Percentiles rank a stretch among this genome's conserved stretches.
Evolutionary conservation across 1,140 invertebrate species (phyloP).

Genomic region (Solen grandis): DNA sequence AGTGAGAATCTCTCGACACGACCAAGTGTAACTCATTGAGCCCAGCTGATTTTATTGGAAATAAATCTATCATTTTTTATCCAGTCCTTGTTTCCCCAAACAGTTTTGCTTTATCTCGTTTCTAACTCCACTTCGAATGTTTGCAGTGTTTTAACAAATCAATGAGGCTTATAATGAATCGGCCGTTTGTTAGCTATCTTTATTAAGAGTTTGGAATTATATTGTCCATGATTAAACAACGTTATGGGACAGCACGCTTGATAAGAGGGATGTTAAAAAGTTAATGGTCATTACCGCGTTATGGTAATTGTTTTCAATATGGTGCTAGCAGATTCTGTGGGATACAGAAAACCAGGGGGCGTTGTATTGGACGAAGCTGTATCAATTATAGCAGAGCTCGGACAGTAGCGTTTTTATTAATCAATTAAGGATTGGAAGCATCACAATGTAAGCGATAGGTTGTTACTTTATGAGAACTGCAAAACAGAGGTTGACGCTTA

Average conservation of each 20-base stretch:
- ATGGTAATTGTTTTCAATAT: no score
- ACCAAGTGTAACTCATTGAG: no score
- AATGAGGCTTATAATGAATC: conserved; percentile 54
- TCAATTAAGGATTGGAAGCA: no score
- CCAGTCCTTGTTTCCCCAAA: conserved; percentile 40
- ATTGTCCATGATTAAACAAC: conserved; percentile 54
- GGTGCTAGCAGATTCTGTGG: no score
- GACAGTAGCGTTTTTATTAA: no score
- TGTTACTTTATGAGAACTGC: no score
- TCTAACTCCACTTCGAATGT: conserved; percentile 48
- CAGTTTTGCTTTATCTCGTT: conserved; percentile 52
- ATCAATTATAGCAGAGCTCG: no score
- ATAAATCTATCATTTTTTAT: conserved; percentile 50
- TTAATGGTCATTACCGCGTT: background rate
- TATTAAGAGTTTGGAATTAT: conserved; percentile 55
- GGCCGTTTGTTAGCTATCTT: conserved; percentile 53
- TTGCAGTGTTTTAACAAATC: conserved; percentile 53
- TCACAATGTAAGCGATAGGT: no score
- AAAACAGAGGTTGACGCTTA: no score
- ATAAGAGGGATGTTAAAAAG: conserved; percentile 19
- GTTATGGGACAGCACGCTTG: conserved; percentile 35
- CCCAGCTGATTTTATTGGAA: background rate
- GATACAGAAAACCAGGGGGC: no score
- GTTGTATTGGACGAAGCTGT: no score
- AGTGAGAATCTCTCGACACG: no score